Percentiles rank a stretch among this genome's conserved stretches.
Conservation (phyloP, 2,888 invertebrate genomes). For the Drosophila meridiana region DNA sequence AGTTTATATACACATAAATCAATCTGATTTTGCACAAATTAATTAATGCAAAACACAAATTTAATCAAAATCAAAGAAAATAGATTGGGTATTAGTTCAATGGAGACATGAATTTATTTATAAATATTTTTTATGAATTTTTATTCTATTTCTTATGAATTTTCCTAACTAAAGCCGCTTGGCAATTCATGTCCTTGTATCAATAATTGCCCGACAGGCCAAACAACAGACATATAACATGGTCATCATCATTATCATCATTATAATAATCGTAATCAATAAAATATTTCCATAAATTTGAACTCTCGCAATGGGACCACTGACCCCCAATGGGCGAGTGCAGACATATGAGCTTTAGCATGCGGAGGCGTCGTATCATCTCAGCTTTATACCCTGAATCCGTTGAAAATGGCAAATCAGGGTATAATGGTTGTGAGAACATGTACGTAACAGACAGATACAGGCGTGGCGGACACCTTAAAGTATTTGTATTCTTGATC, state of each 20-base stretch:
- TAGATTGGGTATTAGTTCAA: not conserved
- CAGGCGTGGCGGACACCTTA: no score
- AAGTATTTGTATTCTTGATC: no score
- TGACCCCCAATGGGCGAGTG: constrained; percentile 29
- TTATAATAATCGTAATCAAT: constrained; percentile 53
- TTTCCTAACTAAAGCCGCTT: constrained; percentile 13
- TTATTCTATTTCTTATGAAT: constrained; percentile 5
- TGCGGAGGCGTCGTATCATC: constrained; percentile 41
- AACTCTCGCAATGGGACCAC: constrained; percentile 32
- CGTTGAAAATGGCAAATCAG: no score
- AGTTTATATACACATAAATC: not conserved
- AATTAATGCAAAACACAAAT: not conserved
- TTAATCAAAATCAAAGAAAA: not conserved
- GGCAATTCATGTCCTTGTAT: constrained; percentile 61
- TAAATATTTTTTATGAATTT: not conserved
- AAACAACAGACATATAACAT: constrained; percentile 7
- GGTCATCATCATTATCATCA: constrained; percentile 28
- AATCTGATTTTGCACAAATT: not conserved
- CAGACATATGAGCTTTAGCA: constrained; percentile 20
- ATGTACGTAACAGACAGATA: no score
- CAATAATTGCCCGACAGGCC: constrained; percentile 47
- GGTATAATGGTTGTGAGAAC: no score
- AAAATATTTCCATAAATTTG: constrained; percentile 58
- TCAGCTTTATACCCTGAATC: constrained; percentile 7
- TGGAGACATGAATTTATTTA: not conserved